Percentiles rank a stretch among this genome's conserved stretches.
These are phyloP conservation scores for Drosophila teissieri DNA, from an alignment of 1,140 invertebrate genomes.

Conservation along the genomic window DNA sequence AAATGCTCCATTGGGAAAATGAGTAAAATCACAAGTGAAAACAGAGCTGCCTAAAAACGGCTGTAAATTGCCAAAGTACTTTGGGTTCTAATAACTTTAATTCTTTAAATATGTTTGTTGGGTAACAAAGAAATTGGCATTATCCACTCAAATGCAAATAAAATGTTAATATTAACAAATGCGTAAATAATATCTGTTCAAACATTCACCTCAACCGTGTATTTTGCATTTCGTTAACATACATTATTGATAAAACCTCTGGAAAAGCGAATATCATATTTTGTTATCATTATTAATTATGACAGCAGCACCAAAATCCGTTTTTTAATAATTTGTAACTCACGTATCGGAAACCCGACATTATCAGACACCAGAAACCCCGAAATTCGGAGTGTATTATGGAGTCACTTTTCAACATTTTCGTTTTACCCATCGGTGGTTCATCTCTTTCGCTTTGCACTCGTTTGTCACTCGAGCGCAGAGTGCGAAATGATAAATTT, in stretches of 20 bases:
- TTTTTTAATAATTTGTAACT: conserved; percentile 9
- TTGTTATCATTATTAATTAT: not conserved
- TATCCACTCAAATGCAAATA: no score
- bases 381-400: conserved; percentile 21
- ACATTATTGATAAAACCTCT: not conserved
- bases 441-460: conserved; percentile 20
- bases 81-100: no score
- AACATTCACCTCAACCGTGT: no score
- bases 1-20: not conserved
- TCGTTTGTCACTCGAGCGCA: conserved; percentile 42
- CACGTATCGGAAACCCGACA: conserved; percentile 13
- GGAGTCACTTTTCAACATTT: conserved; percentile 30
- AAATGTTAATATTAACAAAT: no score
- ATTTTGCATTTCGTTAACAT: not conserved
- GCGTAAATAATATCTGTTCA: no score
- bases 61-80: no score
- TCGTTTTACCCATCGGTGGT: conserved; percentile 1
- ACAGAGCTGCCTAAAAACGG: no score
- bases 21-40: not conserved
- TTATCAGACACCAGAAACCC: conserved; percentile 29
- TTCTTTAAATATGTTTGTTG: no score
- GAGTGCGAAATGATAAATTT: conserved; percentile 78
- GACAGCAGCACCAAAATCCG: not conserved
- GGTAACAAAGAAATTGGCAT: no score
- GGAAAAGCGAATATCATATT: not conserved